These are phyloP conservation scores for Synergus umbraculus DNA, from an alignment of 2,888 invertebrate species.

Conservation along the genomic window DNA sequence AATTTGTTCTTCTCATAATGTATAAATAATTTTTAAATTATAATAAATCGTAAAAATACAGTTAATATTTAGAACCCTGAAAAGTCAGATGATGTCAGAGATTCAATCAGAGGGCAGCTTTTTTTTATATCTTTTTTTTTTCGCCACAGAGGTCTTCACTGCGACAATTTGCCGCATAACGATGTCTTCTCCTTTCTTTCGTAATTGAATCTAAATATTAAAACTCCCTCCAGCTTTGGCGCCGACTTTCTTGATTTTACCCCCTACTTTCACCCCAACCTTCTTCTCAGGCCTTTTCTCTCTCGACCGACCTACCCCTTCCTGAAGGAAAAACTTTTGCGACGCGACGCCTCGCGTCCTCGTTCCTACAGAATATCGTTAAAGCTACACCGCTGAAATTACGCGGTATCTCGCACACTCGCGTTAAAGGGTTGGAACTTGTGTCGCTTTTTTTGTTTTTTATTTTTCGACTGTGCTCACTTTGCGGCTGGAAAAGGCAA, in stretches of 20 bases:
- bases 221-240: conserved; percentile 64
- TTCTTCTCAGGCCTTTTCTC: conserved; percentile 46
- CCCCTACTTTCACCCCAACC: not conserved
- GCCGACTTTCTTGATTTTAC: conserved; percentile 64
- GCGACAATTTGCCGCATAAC: conserved; percentile 72
- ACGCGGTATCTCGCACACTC: conserved; percentile 59
- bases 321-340: conserved; percentile 69
- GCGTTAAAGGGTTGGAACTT: conserved; percentile 65
- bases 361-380: conserved; percentile 65
- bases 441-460: conserved; percentile 53
- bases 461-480: conserved; percentile 48
- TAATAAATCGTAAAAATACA: not conserved
- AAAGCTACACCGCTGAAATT: conserved; percentile 67
- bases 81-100: not conserved
- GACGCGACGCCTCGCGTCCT: conserved; percentile 66
- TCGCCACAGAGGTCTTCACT: conserved; percentile 44
- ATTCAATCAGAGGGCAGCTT: conserved; percentile 35
- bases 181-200: conserved; percentile 65
- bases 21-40: not conserved
- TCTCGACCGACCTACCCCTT: conserved; percentile 48
- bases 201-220: conserved; percentile 76
- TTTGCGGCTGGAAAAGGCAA: conserved; percentile 37
- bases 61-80: not conserved
- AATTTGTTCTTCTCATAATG: not conserved
- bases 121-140: conserved; percentile 43